These are phyloP conservation scores for Sminthurides bifidus DNA, from an alignment of 1,140 invertebrate species.

Conservation along the genomic window DNA sequence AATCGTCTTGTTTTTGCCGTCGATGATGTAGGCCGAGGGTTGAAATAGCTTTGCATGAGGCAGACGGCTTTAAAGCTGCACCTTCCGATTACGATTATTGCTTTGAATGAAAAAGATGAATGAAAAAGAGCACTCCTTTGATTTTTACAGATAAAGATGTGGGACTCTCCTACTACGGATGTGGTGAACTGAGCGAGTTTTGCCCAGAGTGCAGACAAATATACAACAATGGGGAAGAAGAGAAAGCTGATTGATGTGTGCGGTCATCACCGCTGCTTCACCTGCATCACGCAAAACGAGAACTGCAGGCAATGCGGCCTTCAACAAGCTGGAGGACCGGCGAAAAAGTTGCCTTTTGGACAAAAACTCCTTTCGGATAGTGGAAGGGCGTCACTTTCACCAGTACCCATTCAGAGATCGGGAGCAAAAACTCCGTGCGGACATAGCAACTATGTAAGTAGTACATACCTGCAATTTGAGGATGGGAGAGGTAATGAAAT, in stretches of 20 bases:
- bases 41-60: no score
- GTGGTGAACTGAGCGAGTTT: neutral
- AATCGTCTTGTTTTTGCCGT: no score
- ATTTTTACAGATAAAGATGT: neutral
- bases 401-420: neutral
- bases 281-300: constrained; percentile 82
- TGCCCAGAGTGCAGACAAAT: constrained; percentile 52
- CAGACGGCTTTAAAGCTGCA: no score
- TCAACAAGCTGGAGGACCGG: constrained; percentile 11
- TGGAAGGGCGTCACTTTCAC: neutral
- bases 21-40: no score
- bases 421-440: neutral
- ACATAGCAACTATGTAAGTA: no score
- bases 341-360: constrained; percentile 14
- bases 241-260: constrained; percentile 84
- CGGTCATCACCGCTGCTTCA: constrained; percentile 85
- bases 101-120: no score
- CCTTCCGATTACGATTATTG: no score
- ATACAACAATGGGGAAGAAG: constrained; percentile 89
- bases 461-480: neutral
- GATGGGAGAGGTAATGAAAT: no score
- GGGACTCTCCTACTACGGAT: neutral
- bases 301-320: constrained; percentile 68
- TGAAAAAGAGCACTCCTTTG: no score
- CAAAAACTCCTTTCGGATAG: constrained; percentile 4